Percentiles rank a stretch among this genome's conserved stretches.
These are phyloP conservation scores for Melanocharis versteri DNA, from an alignment of 2,113 vertebrate genomes.

Conservation along the genomic window DNA sequence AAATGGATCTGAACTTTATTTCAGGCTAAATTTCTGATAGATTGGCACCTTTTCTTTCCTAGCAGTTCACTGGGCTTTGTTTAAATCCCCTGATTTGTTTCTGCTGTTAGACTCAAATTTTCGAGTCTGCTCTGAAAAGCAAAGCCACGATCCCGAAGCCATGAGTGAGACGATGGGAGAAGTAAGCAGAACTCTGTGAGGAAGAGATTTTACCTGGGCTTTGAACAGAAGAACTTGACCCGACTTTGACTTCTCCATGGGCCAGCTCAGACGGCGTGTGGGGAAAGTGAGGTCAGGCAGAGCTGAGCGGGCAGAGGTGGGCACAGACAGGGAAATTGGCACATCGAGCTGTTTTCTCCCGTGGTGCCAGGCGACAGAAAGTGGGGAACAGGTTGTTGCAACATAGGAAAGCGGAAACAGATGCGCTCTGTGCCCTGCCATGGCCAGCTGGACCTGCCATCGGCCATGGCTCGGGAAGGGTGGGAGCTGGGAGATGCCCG, in stretches of 20 bases:
- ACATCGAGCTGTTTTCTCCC: not conserved
- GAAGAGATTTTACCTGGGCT: not conserved
- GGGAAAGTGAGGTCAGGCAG: not conserved
- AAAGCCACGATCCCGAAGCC: not conserved
- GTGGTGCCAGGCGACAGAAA: not conserved
- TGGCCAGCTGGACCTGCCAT: fast-evolving
- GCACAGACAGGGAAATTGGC: constrained; percentile 4
- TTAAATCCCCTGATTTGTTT: not conserved
- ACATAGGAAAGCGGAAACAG: not conserved
- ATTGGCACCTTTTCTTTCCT: not conserved
- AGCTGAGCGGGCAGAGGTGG: not conserved
- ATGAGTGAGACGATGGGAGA: not conserved
- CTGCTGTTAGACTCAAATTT: not conserved
- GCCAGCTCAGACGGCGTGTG: fast-evolving
- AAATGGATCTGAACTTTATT: not conserved
- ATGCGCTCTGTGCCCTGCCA: not conserved
- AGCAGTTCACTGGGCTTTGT: not conserved
- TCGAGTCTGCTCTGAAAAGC: not conserved
- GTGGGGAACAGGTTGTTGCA: not conserved
- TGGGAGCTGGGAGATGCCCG: not conserved
- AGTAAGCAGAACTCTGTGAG: not conserved
- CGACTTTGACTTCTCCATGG: not conserved
- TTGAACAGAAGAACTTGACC: not conserved
- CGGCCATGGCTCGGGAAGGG: not conserved
- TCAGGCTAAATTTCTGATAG: not conserved